Conservation (phyloP, 2,888 invertebrate genomes). For the Phrixothrix hirtus region DNA sequence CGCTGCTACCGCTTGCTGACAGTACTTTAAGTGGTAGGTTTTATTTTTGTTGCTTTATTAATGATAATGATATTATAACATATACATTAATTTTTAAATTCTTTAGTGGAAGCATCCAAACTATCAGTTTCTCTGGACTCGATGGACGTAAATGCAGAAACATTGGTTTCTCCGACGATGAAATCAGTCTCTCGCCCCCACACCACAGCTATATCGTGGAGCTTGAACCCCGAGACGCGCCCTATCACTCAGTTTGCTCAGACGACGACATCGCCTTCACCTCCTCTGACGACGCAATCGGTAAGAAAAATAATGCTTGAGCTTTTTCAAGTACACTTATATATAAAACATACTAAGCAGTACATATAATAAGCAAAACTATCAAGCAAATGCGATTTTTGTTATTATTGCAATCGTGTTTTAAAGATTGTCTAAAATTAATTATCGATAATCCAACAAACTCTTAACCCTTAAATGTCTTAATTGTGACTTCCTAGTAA, state of each 20-base stretch:
- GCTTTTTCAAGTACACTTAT: no score
- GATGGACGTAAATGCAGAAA: conserved; percentile 57
- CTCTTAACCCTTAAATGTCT: no score
- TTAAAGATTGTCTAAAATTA: no score
- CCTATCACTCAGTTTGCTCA: conserved; percentile 57
- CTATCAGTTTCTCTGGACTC: conserved; percentile 64
- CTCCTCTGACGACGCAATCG: conserved; percentile 56
- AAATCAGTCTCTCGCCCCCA: conserved; percentile 70
- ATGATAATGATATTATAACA: no score
- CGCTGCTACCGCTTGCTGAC: conserved; percentile 84
- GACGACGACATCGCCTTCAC: conserved; percentile 52
- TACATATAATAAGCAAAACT: no score
- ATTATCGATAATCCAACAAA: no score
- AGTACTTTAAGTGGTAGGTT: conserved; percentile 63
- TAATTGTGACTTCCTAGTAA: no score
- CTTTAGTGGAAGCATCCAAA: conserved; percentile 56
- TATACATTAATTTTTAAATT: no score
- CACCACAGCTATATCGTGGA: conserved; percentile 65
- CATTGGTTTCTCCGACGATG: conserved; percentile 87
- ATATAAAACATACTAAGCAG: no score
- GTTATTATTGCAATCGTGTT: no score
- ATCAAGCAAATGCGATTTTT: no score
- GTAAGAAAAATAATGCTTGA: conserved; percentile 21
- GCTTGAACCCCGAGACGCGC: conserved; percentile 61
- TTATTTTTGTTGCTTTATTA: conserved; percentile 12